Base-by-base conservation (phyloP, 2,113 vertebrate species). In the Toxotes jaculatrix region DNA sequence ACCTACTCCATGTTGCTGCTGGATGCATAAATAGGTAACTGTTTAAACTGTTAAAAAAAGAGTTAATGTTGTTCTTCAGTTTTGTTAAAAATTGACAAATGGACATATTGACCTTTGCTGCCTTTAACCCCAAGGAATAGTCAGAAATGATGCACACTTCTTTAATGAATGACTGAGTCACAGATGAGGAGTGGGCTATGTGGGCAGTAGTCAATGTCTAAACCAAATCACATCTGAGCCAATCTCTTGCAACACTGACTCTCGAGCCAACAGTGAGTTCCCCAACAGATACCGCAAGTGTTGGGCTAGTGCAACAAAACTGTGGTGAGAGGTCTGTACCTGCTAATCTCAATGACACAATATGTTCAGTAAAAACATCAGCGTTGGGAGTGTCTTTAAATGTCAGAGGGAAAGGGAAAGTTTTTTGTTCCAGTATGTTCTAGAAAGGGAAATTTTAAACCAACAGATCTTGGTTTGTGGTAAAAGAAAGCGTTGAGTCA, bases 341-440 rank as follows among this genome's bases (percentile, higher is more conserved):
- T 73, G 75, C 11, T 60, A 6, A 77, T 57, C 42, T 53, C 19
- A 7, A 21, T 69, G 74, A 68, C 40, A 63, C 74, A 65, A 19
- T 16, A 7, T 45, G 56, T 45, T 56, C 10, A 32, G 8, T 23
- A 9, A 32, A 32, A 71, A 59, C 49, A 60, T n/a, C 21, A 1
- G 49, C 57, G 51, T n/a, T 31, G 51, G 68, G 74, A 81, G 40
- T 66, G 78, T 56, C 32, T 76, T 64, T 55, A 67, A 53, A 78
- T 74, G 36, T 47, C 49, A 60, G 61, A 34, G 23, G 61, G 75
- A n/a, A n/a, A n/a, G 67, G 59, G 55, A 49, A 27, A 14, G 19
- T 4, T 36, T 62, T 51, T 75, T 45, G 40, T 32, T 67, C 40
- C 62, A 51, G 19, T 12, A 63, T 19, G 31, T 40, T 72, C n/a